A percentile compares a stretch with the other conserved stretches of the same genome.
These are phyloP conservation scores for Rhinopomastus cyanomelas DNA, from an alignment of 2,113 vertebrate species.

Conservation along the genomic window DNA sequence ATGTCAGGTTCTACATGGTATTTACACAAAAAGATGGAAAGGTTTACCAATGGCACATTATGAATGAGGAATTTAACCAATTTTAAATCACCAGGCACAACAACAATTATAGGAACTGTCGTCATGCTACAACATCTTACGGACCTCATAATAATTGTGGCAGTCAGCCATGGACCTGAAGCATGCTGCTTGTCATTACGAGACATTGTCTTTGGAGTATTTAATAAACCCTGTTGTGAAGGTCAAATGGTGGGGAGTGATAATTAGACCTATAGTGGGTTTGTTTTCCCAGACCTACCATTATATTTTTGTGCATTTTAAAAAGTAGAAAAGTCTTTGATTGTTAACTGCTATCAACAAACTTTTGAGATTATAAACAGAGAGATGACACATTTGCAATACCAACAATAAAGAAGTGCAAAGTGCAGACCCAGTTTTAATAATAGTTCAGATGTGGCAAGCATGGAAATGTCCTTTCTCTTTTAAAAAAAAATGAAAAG, in stretches of 20 bases:
- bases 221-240: background rate
- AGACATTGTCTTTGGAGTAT: background rate
- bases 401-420: background rate
- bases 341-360: background rate
- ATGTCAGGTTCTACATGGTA: background rate
- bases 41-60: background rate
- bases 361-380: background rate
- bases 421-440: background rate
- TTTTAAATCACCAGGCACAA: background rate
- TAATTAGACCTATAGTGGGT: background rate
- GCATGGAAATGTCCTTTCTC: background rate
- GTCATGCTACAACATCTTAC: background rate
- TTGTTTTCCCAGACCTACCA: background rate
- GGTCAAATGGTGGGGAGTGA: background rate
- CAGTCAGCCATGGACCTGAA: background rate
- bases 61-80: background rate
- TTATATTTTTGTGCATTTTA: background rate
- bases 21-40: background rate
- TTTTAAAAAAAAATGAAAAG: background rate
- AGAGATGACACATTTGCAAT: rapidly evolving
- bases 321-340: background rate
- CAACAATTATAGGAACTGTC: background rate
- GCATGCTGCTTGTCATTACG: background rate
- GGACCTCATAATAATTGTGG: background rate
- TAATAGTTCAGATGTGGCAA: background rate